phyloP scores from a whole-genome alignment of 2,113 vertebrate genomes.

The Neogale vison region DNA sequence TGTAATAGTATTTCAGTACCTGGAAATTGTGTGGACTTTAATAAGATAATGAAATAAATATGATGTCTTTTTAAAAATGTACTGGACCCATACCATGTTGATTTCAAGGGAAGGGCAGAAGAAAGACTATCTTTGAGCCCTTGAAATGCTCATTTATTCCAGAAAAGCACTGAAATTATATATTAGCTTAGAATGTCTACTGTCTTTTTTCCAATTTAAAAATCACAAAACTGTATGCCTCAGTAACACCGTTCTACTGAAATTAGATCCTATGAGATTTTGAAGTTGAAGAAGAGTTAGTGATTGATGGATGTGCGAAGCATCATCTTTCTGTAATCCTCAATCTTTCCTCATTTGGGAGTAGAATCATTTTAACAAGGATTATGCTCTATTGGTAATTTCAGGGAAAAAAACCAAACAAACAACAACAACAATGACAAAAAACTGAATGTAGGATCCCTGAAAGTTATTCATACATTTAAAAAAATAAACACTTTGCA shows the following conservation, averaged over 20 bases:
- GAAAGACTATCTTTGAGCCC: background rate
- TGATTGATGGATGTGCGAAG: slow-evolving; percentile 34
- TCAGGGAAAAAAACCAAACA: background rate
- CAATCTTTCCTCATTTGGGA: slow-evolving; percentile 14
- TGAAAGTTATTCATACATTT: background rate
- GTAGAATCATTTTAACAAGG: background rate
- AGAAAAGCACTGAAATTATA: background rate
- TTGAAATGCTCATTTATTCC: slow-evolving; percentile 24
- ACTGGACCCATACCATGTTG: background rate
- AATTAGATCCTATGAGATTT: slow-evolving; percentile 43
- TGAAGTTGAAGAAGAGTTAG: slow-evolving; percentile 21
- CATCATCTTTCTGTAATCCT: background rate
- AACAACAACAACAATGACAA: background rate
- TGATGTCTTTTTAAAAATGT: background rate
- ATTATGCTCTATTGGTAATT: background rate
- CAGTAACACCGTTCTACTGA: slow-evolving; percentile 8
- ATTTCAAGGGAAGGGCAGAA: background rate
- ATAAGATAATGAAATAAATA: slow-evolving; percentile 19
- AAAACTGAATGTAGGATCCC: background rate
- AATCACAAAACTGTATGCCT: background rate
- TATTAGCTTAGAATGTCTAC: background rate
- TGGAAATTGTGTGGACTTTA: background rate
- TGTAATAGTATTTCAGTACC: background rate
- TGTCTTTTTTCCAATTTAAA: slow-evolving; percentile 47
- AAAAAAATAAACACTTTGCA: background rate